Evolutionary conservation across 2,113 vertebrate species (phyloP), one percentile per base, ranked within the genome.

Genomic region (Dasyprocta punctata): DNA sequence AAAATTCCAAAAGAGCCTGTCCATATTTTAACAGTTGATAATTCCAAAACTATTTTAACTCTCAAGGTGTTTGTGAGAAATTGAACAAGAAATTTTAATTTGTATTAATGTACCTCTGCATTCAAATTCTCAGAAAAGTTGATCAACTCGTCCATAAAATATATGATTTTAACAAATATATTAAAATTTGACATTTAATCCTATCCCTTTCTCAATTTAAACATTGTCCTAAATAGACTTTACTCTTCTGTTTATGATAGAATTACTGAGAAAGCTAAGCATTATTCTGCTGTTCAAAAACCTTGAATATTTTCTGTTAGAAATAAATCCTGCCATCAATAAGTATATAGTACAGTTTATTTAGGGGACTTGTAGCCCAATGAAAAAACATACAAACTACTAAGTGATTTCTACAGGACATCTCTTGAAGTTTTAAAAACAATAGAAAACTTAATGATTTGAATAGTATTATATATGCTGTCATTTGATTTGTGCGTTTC

Each of bases 71-170:
- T 60, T 95, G 81, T 69, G 58, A 3, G 49, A 9, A 83, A 58
- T 93, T 90, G 41, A 83, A 65, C 71, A 82, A 90, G 1, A 93
- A 58, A 81, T 60, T 71, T 94, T 38, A 52, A 85, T 80, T 89
- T 69, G 8, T 69, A 60, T 75, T 65, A 85, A 85, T 36, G 8
- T 86, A 47, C 47, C 4, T 5, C 24, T 89, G 49, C 49, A 89
- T 81, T 11, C 14, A 80, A 92, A 85, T 26, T 61, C 71, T 83
- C 52, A 65, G 20, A 63, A 26, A 63, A 89, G 20, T 49, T 22
- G 24, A 92, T 85, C 16, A 41, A 73, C 5, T 90, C 61, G 63
- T 49, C 63, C 71, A 86, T 54, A 90, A 96, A 77, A 65, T 60
- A 38, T 47, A 63, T 87, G 73, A 75, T 60, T 56, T 83, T 91